A percentile compares a stretch with the other conserved stretches of the same genome.
Conservation (phyloP, 2,113 vertebrate genomes). For the Labeo rohita region DNA sequence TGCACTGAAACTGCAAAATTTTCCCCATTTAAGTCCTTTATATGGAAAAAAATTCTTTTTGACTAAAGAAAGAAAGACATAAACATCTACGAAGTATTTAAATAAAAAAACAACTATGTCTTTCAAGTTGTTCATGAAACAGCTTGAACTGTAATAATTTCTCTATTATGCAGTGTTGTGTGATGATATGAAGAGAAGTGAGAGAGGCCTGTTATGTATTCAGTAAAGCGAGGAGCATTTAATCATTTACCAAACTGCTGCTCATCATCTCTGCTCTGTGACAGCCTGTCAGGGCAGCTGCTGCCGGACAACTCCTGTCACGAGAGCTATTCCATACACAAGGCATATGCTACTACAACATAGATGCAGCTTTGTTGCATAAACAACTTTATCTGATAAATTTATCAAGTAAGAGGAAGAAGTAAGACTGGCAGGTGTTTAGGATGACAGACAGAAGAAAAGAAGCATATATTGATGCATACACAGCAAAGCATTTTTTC, state of each 20-base stretch:
- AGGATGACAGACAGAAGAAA: neutral
- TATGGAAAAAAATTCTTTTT: too few species aligned
- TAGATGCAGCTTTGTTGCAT: neutral
- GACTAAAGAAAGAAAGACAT: too few species aligned
- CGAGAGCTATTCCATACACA: neutral
- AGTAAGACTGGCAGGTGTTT: neutral
- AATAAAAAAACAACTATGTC: neutral
- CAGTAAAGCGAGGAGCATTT: slow-evolving; percentile 9
- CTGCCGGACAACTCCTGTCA: slow-evolving; percentile 15
- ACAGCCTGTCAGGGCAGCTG: slow-evolving; percentile 39
- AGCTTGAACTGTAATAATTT: neutral
- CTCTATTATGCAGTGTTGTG: neutral
- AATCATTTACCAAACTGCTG: slow-evolving; percentile 32
- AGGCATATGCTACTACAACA: slow-evolving; percentile 13
- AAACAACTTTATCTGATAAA: neutral
- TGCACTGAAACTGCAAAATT: too few species aligned
- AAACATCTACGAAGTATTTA: neutral
- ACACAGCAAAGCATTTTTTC: slow-evolving; percentile 32
- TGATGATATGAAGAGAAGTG: neutral
- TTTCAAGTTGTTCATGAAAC: slow-evolving; percentile 4
- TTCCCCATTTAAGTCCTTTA: too few species aligned
- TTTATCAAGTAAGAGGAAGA: neutral
- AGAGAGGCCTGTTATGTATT: slow-evolving; percentile 36
- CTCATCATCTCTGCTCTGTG: slow-evolving; percentile 28
- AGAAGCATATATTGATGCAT: neutral